phyloP scores from a whole-genome alignment of 2,888 invertebrate genomes.

The Choreutis nemorana region DNA sequence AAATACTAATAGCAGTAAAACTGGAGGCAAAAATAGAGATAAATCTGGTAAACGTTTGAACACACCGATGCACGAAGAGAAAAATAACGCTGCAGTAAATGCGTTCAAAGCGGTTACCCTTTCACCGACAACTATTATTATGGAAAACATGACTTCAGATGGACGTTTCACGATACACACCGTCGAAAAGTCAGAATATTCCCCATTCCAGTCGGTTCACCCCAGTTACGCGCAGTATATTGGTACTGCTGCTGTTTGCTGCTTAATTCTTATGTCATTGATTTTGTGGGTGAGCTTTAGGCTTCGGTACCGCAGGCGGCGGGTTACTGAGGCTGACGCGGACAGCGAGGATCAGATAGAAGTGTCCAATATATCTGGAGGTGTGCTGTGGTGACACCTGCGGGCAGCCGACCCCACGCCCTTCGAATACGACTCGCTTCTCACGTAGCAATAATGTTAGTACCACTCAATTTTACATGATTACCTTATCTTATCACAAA shows the following conservation, averaged over 20 bases:
- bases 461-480: too few species aligned
- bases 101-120: slow-evolving; percentile 19
- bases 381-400: slow-evolving; percentile 76
- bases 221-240: slow-evolving; percentile 47
- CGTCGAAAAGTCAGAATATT: slow-evolving; percentile 42
- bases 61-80: slow-evolving; percentile 28
- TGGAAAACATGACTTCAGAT: slow-evolving; percentile 21
- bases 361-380: slow-evolving; percentile 69
- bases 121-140: slow-evolving; percentile 18
- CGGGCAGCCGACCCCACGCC: slow-evolving; percentile 65
- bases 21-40: slow-evolving; percentile 22
- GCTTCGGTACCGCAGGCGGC: slow-evolving; percentile 42
- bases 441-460: slow-evolving; percentile 63
- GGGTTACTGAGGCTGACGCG: slow-evolving; percentile 25
- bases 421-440: slow-evolving; percentile 66
- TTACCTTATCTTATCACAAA: too few species aligned
- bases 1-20: slow-evolving; percentile 17
- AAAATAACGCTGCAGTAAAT: slow-evolving; percentile 15
- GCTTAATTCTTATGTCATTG: slow-evolving; percentile 61
- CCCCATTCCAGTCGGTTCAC: slow-evolving; percentile 38
- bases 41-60: slow-evolving; percentile 43
- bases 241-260: slow-evolving; percentile 65
- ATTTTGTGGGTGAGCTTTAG: slow-evolving; percentile 61
- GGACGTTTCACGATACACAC: slow-evolving; percentile 26
- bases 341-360: slow-evolving; percentile 64